A percentile compares a stretch with the other conserved stretches of the same genome.
Evolutionary conservation across 2,888 invertebrate species (phyloP).

Genomic region (Troides helena): DNA sequence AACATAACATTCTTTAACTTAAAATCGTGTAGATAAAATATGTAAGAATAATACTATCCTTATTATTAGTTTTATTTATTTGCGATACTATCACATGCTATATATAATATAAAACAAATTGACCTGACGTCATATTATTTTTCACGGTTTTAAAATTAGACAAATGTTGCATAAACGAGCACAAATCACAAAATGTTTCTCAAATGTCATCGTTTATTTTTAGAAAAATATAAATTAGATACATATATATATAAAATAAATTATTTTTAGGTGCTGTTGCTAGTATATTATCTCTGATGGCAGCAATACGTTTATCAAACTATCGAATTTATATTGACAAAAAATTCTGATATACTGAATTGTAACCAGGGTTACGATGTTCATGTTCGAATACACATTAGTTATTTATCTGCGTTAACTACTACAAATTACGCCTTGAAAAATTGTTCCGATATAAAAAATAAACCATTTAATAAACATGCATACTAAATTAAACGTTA

Average conservation of each 20-base stretch:
- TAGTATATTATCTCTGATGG: no score
- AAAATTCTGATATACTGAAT: not conserved
- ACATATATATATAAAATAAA: no score
- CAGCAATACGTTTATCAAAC: no score
- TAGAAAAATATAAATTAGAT: no score
- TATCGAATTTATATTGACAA: not conserved
- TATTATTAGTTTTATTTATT: not conserved
- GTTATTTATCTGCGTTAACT: constrained; percentile 20
- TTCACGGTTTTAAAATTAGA: no score
- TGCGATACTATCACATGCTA: not conserved
- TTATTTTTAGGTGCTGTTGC: no score
- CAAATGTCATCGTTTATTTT: no score
- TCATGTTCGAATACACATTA: constrained; percentile 8
- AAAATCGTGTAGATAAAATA: not conserved
- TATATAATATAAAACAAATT: not conserved
- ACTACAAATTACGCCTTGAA: constrained; percentile 26
- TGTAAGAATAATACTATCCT: not conserved
- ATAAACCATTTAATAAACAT: constrained; percentile 26
- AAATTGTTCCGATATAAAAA: constrained; percentile 19
- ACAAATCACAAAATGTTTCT: no score
- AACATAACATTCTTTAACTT: constrained; percentile 38
- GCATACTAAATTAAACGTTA: constrained; percentile 32
- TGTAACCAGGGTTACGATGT: not conserved
- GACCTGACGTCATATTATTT: no score
- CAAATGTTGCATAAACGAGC: no score